These are phyloP conservation scores for Microplitis deprimator DNA, from an alignment of 2,888 invertebrate genomes.

Conservation along the genomic window DNA sequence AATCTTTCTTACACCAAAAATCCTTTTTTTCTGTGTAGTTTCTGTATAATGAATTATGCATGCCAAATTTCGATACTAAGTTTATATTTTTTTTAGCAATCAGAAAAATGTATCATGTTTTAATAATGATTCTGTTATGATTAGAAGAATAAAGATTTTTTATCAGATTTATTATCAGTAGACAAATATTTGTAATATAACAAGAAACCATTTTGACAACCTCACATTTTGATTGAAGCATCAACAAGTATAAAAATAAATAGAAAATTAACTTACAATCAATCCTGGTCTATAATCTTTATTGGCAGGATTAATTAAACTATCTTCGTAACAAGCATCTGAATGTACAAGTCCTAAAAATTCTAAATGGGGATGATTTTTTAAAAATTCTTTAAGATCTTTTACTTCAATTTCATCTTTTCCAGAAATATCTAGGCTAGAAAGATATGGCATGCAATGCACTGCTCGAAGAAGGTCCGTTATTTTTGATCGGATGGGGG, in stretches of 20 bases:
- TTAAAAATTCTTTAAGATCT: slow-evolving; percentile 71
- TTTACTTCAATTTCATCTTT: slow-evolving; percentile 73
- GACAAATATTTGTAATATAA: too few relatives aligned
- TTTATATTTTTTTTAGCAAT: too few relatives aligned
- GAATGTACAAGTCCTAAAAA: slow-evolving; percentile 76
- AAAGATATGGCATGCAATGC: slow-evolving; percentile 74
- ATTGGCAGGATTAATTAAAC: slow-evolving; percentile 71
- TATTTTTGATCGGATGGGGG: slow-evolving; percentile 68
- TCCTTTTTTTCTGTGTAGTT: too few relatives aligned
- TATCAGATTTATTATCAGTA: too few relatives aligned
- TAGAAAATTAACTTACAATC: slow-evolving; percentile 63
- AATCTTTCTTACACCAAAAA: too few relatives aligned
- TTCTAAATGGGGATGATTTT: slow-evolving; percentile 71
- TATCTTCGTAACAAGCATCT: slow-evolving; percentile 73
- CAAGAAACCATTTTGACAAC: not conserved
- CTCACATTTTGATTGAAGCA: not conserved
- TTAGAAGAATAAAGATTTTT: too few relatives aligned
- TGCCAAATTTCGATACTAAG: too few relatives aligned
- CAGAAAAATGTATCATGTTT: too few relatives aligned
- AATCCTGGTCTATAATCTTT: slow-evolving; percentile 70
- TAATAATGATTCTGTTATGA: too few relatives aligned
- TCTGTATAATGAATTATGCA: too few relatives aligned
- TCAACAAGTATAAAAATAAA: not conserved
- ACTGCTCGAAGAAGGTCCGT: slow-evolving; percentile 72
- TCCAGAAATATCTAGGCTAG: slow-evolving; percentile 79